phyloP scores from a whole-genome alignment of 2,113 vertebrate genomes.

The Rhynchomys soricoides region DNA sequence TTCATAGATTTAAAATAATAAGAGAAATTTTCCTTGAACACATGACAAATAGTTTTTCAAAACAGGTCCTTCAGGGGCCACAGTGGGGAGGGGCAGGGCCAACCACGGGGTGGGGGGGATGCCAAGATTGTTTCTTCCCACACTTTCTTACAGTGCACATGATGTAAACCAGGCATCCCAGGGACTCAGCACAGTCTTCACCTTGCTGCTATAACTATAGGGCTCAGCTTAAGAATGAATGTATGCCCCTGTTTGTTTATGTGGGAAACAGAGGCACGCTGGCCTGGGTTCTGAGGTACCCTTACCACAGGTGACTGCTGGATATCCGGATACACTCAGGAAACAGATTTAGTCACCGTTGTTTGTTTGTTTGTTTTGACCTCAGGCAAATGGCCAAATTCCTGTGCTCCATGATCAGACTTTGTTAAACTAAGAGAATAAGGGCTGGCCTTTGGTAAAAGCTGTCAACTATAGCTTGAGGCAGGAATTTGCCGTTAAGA shows the following conservation, averaged over 20 bases:
- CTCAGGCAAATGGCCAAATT: conserved; percentile 29
- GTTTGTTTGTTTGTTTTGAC: not conserved
- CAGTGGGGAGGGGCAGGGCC: too few relatives aligned
- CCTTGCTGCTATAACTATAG: not conserved
- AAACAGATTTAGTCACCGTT: not conserved
- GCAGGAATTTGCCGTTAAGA: conserved; percentile 50
- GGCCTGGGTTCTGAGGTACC: not conserved
- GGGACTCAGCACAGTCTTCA: accelerated
- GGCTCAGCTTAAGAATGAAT: not conserved
- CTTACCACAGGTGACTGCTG: not conserved
- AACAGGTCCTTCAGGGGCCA: not conserved
- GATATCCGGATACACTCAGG: not conserved
- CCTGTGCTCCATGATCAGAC: not conserved
- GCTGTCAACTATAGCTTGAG: conserved; percentile 1
- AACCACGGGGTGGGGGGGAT: not conserved
- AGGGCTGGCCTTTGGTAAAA: not conserved
- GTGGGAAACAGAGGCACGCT: not conserved
- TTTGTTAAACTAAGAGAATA: conserved; percentile 44
- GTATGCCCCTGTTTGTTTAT: accelerated
- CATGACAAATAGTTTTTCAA: not conserved
- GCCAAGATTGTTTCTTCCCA: not conserved
- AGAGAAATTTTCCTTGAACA: conserved; percentile 33
- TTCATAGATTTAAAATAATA: conserved; percentile 18
- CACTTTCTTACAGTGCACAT: not conserved
- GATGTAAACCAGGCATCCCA: accelerated